Base-by-base conservation (phyloP, 1,140 invertebrate genomes). In the Heliothis virescens region DNA sequence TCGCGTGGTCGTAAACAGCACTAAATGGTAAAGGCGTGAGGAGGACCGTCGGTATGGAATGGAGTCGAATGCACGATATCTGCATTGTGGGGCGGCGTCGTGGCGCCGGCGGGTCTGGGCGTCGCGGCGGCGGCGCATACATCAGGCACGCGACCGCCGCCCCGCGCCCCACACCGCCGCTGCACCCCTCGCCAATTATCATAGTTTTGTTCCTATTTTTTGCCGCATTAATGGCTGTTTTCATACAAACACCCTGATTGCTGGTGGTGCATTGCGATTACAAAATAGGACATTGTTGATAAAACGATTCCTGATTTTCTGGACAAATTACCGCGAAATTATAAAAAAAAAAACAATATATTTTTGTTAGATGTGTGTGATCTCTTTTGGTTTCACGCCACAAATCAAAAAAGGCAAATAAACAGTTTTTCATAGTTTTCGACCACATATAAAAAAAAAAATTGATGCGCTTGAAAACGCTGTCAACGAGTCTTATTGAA, bases 51-150 rank as follows among this genome's bases (percentile, higher is more conserved):
- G 81, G 73, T 79, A 74, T 77, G 67, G 78, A 79, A 84, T 65
- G 82, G 71, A 74, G 75, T 34, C 75, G 83, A 85, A 75, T 93
- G 91, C 90, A 92, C 91, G 92, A 90, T 92, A 93, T 93, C 92
- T 94, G 91, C 93, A 94, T 92, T 92, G 89, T 91, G 86, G 85
- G 85, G 86, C 87, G 89, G 87, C 90, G 87, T 85, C 89, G 83
- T 81, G 92, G 90, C 93, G 91, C 89, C 91, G 91, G 84, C 91
- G 89, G 88, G 91, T 91, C 91, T 92, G 85, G 85, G 87, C 90
- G 93, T 82, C 90, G 92, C 83, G 90, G 88, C 89, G 92, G 92
- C 92, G 93, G 90, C 92, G 91, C 92, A 94, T 93, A 92, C 90
- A 92, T 93, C 90, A 93, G 88, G 81, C 91, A 92, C 90, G 92